These are phyloP conservation scores for Antheraea mylitta DNA, from an alignment of 1,140 invertebrate genomes.

Conservation along the genomic window DNA sequence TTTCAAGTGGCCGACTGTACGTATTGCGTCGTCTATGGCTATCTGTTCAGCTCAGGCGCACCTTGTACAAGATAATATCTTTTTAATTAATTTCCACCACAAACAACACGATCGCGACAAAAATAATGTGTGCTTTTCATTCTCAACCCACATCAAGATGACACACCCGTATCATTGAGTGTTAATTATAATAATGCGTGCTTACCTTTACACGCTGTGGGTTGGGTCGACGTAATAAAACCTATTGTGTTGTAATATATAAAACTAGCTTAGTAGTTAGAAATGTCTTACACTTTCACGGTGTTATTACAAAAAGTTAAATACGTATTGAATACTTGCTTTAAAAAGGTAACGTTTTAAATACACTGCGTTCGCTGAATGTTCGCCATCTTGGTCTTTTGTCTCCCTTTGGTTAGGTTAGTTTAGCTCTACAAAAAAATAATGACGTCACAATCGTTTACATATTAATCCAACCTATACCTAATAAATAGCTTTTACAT, in stretches of 20 bases:
- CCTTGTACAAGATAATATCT: constrained; percentile 48
- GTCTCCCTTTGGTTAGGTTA: no score
- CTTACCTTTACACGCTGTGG: background rate
- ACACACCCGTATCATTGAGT: constrained; percentile 39
- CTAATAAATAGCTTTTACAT: no score
- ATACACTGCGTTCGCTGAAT: no score
- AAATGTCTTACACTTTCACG: background rate
- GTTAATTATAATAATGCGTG: constrained; percentile 3
- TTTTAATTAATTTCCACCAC: constrained; percentile 52
- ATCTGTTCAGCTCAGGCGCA: constrained; percentile 40
- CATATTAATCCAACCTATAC: no score
- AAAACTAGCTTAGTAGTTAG: background rate
- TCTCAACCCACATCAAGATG: constrained; percentile 22
- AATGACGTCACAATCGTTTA: no score
- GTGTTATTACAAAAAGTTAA: no score
- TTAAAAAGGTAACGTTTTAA: no score
- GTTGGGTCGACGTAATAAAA: constrained; percentile 1
- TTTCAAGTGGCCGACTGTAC: background rate
- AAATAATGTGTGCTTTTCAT: constrained; percentile 41
- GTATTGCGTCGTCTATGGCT: constrained; percentile 9
- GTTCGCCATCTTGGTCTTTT: no score
- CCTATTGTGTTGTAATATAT: background rate
- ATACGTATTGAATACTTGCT: no score
- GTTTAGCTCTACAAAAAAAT: no score
- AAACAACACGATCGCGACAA: constrained; percentile 21